Base-by-base conservation (phyloP, 2,888 invertebrate genomes). In the Hirtodrosophila alboralis region DNA sequence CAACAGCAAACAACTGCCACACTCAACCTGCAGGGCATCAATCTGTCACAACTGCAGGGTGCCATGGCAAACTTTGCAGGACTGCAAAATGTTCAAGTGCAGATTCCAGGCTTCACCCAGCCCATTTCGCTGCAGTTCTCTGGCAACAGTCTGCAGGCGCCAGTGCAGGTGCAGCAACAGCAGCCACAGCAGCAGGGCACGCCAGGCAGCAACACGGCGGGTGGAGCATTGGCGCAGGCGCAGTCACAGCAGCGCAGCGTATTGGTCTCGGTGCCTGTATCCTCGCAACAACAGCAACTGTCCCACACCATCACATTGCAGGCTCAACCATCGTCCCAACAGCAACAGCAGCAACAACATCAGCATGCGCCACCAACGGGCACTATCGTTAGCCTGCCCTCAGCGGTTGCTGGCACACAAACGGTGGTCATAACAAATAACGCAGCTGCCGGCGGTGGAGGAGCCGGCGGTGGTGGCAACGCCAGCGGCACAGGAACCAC, bases 61-160 rank as follows among this genome's bases (percentile, higher is more conserved):
- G 90, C 90, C 6, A 90, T 91, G 85, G 87, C 90, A 5, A 90
- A 90, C 52, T 90, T 91, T 54, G 94, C 95, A 62, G 95, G 95
- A 21, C 91, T 96, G 43, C 95, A 95, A 89, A 95, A 95, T 90
- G 95, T 95, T 48, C 83, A 84, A 16, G 93, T 95, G 40, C 96
- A 96, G 88, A 94, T 96, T 83, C 95, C 96, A 8, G 96, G 96
- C 31, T 93, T 96, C 52, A 93, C 96, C n/a, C 96, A 96, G 74
- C 96, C 96, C 3, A 96, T 96, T 77, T 96, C 96, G 43, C 91
- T 95, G 80, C 94, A 95, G 31, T 90, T 95, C 60, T 94, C 95
- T 30, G 93, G 95, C 26, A 93, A 94, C 27, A 92, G 92, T 5
- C 88, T 92, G 56, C 91, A 91, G 45, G 85, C 87, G 34, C 87